Conservation (phyloP, 2,888 invertebrate species). For the Corythucha ciliata region DNA sequence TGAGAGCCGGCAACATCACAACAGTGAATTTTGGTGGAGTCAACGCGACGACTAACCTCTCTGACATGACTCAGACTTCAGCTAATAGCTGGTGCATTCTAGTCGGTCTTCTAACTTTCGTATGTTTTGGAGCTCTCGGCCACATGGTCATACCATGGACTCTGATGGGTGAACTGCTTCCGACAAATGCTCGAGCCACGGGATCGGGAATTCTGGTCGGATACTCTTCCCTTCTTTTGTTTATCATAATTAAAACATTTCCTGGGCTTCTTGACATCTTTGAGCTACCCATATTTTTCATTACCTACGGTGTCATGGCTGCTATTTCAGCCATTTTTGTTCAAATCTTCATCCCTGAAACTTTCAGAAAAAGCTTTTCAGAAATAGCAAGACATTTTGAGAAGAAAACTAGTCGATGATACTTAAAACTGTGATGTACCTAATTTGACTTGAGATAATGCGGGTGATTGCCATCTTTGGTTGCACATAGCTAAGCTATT, state of each 20-base stretch:
- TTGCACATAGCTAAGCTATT: no score
- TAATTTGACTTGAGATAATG: no score
- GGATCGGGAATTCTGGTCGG: constrained; percentile 47
- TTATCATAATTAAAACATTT: constrained; percentile 46
- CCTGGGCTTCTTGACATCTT: constrained; percentile 43
- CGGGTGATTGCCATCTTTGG: no score
- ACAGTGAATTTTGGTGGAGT: constrained; percentile 17
- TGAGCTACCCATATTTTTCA: constrained; percentile 44
- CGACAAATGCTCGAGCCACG: constrained; percentile 46
- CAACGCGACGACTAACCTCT: constrained; percentile 3
- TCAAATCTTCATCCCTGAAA: constrained; percentile 49
- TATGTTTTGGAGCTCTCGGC: constrained; percentile 48
- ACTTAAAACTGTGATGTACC: no score
- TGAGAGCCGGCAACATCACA: constrained; percentile 20
- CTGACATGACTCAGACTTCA: neutral
- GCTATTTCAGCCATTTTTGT: constrained; percentile 44
- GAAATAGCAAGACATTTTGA: constrained; percentile 44
- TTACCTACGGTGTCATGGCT: constrained; percentile 44
- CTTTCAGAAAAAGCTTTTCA: constrained; percentile 47
- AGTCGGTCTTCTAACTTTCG: constrained; percentile 45
- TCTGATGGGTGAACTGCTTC: constrained; percentile 47
- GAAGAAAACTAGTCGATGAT: no score
- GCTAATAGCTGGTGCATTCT: constrained; percentile 34
- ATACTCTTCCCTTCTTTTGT: constrained; percentile 49
- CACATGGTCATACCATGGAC: constrained; percentile 52